Conservation (phyloP, 2,797 vertebrate species). For the Astyanax mexicanus region DNA sequence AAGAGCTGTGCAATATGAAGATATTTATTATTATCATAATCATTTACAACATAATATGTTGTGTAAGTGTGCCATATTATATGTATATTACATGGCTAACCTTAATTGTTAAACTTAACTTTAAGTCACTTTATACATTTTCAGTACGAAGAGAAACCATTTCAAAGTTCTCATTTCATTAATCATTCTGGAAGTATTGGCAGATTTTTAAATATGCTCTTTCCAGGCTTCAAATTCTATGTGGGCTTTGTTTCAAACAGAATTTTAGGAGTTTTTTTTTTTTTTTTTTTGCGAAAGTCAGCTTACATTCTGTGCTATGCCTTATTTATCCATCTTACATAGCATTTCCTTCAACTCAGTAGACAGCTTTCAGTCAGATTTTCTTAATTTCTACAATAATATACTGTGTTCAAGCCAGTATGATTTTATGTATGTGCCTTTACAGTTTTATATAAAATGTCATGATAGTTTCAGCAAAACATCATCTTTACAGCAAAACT, state of each 20-base stretch:
- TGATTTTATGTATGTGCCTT: too few relatives aligned
- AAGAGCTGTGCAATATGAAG: too few relatives aligned
- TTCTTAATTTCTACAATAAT: neutral
- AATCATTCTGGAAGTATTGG: neutral
- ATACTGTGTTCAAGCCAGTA: too few relatives aligned
- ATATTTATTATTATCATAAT: too few relatives aligned
- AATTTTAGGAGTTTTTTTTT: neutral
- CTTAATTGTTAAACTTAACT: neutral
- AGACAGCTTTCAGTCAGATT: neutral
- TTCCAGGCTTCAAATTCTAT: slow-evolving; percentile 2
- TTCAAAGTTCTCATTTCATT: neutral
- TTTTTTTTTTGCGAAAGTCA: neutral
- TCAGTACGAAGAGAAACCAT: too few relatives aligned
- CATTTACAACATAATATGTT: too few relatives aligned
- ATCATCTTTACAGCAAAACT: too few relatives aligned
- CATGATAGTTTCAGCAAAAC: too few relatives aligned
- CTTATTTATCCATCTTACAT: neutral
- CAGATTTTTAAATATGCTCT: neutral
- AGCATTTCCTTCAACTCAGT: neutral
- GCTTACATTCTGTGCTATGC: neutral
- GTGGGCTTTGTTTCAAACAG: neutral
- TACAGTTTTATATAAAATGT: too few relatives aligned
- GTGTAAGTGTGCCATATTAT: too few relatives aligned
- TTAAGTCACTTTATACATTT: neutral
- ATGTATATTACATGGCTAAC: too few relatives aligned